Percentiles rank a stretch among this genome's conserved stretches.
phyloP scores from a whole-genome alignment of 2,113 vertebrate species.

The Aptenodytes forsteri region DNA sequence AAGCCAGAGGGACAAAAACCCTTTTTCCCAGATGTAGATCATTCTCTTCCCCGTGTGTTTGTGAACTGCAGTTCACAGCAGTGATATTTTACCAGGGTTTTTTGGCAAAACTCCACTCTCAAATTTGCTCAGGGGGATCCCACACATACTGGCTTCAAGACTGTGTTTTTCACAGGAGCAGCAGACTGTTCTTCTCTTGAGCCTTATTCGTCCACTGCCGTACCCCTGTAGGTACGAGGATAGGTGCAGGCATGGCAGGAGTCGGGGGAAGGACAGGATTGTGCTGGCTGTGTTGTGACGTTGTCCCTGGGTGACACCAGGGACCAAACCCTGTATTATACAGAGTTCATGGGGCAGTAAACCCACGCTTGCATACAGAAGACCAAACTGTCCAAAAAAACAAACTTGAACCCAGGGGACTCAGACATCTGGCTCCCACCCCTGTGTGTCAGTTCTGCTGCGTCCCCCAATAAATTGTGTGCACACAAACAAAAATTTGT shows the following conservation, averaged over 20 bases:
- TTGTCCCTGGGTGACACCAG: neutral
- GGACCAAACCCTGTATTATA: neutral
- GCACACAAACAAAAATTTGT: neutral
- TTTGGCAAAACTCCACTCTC: neutral
- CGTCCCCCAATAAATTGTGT: neutral
- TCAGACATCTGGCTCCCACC: neutral
- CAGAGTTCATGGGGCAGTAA: neutral
- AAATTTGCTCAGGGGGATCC: neutral
- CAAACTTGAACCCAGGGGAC: neutral
- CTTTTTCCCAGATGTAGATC: neutral
- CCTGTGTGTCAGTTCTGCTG: neutral
- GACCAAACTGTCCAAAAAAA: neutral
- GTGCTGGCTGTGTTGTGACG: neutral
- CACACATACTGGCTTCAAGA: neutral
- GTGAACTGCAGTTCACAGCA: neutral
- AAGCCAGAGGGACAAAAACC: neutral
- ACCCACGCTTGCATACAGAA: neutral
- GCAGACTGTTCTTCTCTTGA: neutral
- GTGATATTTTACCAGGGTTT: neutral
- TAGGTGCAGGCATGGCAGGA: neutral
- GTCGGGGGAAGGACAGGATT: rapidly evolving
- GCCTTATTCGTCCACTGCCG: neutral
- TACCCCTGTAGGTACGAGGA: neutral
- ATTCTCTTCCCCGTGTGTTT: rapidly evolving
- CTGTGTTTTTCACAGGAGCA: neutral